phyloP scores from a whole-genome alignment of 2,113 vertebrate species.

The Tragelaphus buxtoni region DNA sequence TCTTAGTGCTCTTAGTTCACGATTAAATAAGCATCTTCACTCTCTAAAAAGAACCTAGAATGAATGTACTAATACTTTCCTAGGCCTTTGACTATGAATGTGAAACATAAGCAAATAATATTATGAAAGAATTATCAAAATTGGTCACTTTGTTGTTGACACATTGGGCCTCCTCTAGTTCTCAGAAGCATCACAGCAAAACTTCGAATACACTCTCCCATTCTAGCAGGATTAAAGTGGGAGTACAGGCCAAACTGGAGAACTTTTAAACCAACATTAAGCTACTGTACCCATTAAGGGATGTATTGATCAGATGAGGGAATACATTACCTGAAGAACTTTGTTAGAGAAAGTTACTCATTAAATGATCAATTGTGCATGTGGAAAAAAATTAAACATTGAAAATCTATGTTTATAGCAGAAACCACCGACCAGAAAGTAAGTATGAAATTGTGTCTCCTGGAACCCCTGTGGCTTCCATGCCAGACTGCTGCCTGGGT shows the following conservation, averaged over 20 bases:
- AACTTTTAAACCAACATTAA: not conserved
- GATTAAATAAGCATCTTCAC: slow-evolving; percentile 29
- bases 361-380: not conserved
- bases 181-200: not conserved
- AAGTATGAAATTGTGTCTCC: not conserved
- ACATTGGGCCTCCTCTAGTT: not conserved
- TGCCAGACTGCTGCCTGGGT: not conserved
- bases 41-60: slow-evolving; percentile 42
- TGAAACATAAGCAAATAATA: slow-evolving; percentile 14
- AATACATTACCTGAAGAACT: slow-evolving; percentile 6
- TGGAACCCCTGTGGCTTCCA: not conserved
- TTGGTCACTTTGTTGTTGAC: not conserved
- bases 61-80: slow-evolving; percentile 14
- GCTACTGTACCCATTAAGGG: not conserved
- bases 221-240: not conserved
- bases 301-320: not conserved
- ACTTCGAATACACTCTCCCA: not conserved
- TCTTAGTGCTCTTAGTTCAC: not conserved
- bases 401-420: not conserved
- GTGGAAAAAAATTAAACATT: not conserved
- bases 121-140: not conserved
- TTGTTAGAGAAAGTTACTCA: not conserved
- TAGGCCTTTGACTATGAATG: slow-evolving; percentile 8
- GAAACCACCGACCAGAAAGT: not conserved
- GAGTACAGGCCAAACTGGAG: not conserved